Evolutionary conservation across 2,797 vertebrate genomes (phyloP), one percentile per base, ranked within the genome.

Genomic region (Sebastes taczanowskii): DNA sequence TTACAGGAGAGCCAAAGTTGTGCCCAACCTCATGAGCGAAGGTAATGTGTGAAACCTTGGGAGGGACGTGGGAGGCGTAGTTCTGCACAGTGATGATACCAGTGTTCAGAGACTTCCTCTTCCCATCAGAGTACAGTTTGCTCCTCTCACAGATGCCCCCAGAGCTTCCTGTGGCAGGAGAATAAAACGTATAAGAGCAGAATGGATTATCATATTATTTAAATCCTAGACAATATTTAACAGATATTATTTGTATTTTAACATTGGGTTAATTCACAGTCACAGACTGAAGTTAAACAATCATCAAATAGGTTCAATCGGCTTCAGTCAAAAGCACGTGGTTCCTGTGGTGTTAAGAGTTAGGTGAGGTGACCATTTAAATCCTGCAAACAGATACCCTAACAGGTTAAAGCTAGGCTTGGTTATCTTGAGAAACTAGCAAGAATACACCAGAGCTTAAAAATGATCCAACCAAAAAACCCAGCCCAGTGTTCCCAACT

Each of bases 61-160:
- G 97, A 64, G 98, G 98, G 6, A 99, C 98, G 5, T 99, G 98
- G 83, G 98, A 97, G 22, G 96, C 97, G 23, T 99, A 99, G 91
- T 99, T 99, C 94, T 99, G 97, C 73, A 99, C 98, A n/a, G 98
- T 99, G 91, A 99, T 99, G 90, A 99, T 99, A 68, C 98, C 98
- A 11, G 98, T 99, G 95, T 99, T 99, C 80, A 99, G 92, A 79
- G 98, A 99, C 91, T 99, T 99, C 94, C 90, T 97, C 94, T 97
- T 99, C 2, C 96, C 97, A 78, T 99, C 98, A 0, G 97, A 98
- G 91, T 99, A 99, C 2, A 96, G 90, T 78, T 96, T 99, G 86
- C 91, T 97, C 90, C 95, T 98, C 77, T 99, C 98, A 95, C 98
- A 99, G 90, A 99, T 99, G 62, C 98, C 98, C 58, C 98, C 98